A percentile compares a stretch with the other conserved stretches of the same genome.
Evolutionary conservation across 1,140 invertebrate species (phyloP).

Genomic region (Diuraphis noxia): DNA sequence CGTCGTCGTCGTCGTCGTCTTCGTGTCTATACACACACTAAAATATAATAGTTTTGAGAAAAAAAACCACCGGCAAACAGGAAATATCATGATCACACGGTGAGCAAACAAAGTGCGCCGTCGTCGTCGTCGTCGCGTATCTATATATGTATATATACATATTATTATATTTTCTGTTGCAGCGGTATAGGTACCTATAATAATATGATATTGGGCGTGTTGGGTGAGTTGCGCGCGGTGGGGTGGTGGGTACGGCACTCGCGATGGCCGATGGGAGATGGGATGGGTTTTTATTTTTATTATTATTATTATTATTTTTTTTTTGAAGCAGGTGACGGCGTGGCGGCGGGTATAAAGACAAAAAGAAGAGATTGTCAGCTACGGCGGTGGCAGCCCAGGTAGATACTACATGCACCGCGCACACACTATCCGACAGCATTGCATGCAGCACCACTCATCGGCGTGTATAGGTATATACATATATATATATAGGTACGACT

Average conservation of each 20-base stretch:
- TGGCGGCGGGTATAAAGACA: constrained; percentile 46
- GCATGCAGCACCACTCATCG: not conserved
- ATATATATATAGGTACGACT: not conserved
- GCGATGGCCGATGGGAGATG: constrained; percentile 36
- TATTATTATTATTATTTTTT: too few species aligned
- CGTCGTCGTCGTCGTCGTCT: not conserved
- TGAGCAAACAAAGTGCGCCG: constrained; percentile 15
- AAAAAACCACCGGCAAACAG: constrained; percentile 35
- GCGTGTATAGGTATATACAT: not conserved
- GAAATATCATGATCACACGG: constrained; percentile 42
- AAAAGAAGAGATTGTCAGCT: constrained; percentile 47
- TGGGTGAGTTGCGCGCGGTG: not conserved
- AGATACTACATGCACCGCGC: not conserved
- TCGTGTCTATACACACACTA: not conserved
- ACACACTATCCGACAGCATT: too few species aligned
- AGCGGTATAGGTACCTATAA: not conserved
- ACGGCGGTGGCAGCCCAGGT: not conserved
- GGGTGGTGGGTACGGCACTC: not conserved
- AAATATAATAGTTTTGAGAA: constrained; percentile 26
- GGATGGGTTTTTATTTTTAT: constrained; percentile 16
- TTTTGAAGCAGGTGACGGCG: constrained; percentile 33
- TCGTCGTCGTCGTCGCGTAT: not conserved
- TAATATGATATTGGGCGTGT: not conserved
- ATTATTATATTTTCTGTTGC: not conserved
- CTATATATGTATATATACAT: not conserved